Evolutionary conservation across 2,888 invertebrate species (phyloP).

Genomic region (Oasisia sp.): DNA sequence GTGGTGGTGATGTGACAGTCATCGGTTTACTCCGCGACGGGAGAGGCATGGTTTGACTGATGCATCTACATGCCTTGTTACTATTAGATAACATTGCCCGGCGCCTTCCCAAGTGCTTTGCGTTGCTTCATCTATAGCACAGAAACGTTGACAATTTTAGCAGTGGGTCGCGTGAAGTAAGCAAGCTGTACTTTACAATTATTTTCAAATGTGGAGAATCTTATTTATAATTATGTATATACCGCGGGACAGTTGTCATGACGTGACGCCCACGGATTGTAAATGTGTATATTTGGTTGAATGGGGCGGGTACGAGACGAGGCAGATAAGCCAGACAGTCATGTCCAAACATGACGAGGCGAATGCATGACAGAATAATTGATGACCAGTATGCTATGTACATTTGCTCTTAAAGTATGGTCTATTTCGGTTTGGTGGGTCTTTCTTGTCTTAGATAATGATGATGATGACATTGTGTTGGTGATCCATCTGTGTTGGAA

Average conservation of each 20-base stretch:
- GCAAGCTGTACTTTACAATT: conserved; percentile 4
- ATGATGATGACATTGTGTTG: neutral
- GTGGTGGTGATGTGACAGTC: neutral
- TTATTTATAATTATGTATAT: conserved; percentile 17
- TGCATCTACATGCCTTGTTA: conserved; percentile 10
- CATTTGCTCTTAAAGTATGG: neutral
- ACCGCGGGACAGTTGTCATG: neutral
- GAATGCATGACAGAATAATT: neutral
- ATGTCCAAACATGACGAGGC: neutral
- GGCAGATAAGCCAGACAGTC: neutral
- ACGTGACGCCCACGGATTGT: neutral
- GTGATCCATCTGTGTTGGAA: neutral
- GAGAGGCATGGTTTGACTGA: neutral
- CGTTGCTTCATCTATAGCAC: neutral
- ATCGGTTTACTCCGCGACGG: neutral
- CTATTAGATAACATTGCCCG: neutral
- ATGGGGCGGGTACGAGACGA: neutral
- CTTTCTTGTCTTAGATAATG: neutral
- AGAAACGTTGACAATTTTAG: neutral
- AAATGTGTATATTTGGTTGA: conserved; percentile 4
- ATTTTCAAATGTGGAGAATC: conserved; percentile 17
- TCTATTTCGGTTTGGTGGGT: neutral
- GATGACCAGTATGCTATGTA: conserved; percentile 6
- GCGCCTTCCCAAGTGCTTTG: conserved; percentile 4
- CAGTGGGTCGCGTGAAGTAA: neutral